Evolutionary conservation across 2,113 vertebrate species (phyloP).

Genomic region (Pygoscelis antarcticus): DNA sequence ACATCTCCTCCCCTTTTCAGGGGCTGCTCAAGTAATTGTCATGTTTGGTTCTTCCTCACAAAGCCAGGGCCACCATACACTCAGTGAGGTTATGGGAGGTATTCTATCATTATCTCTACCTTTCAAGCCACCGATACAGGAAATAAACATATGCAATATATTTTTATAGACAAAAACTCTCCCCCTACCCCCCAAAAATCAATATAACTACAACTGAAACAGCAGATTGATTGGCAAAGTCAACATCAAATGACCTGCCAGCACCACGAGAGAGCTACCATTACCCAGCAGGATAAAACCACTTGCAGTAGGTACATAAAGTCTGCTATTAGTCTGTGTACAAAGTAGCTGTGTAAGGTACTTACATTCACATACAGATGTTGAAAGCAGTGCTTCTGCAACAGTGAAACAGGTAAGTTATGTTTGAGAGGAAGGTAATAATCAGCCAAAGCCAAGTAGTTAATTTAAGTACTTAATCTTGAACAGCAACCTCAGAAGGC

Average conservation of each 20-base stretch:
- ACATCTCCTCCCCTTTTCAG: neutral
- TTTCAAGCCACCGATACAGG: neutral
- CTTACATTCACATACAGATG: neutral
- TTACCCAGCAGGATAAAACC: neutral
- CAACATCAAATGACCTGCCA: neutral
- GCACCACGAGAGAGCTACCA: neutral
- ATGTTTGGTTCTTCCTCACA: neutral
- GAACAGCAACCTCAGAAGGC: constrained; percentile 43
- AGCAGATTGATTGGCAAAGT: neutral
- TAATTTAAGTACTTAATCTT: constrained; percentile 35
- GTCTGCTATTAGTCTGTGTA: neutral
- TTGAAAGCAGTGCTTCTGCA: neutral
- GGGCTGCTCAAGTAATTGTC: neutral
- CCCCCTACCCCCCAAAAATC: neutral
- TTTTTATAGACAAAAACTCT: neutral
- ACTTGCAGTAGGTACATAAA: neutral
- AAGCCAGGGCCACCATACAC: neutral
- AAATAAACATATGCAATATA: neutral
- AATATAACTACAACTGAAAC: neutral
- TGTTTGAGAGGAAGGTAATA: neutral
- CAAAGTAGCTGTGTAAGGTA: neutral
- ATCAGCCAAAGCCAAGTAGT: constrained; percentile 21
- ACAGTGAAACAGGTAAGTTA: neutral
- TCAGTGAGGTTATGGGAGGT: neutral
- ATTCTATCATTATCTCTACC: neutral